These are phyloP conservation scores for Hyperoplus immaculatus DNA, from an alignment of 2,797 vertebrate genomes.

Conservation along the genomic window DNA sequence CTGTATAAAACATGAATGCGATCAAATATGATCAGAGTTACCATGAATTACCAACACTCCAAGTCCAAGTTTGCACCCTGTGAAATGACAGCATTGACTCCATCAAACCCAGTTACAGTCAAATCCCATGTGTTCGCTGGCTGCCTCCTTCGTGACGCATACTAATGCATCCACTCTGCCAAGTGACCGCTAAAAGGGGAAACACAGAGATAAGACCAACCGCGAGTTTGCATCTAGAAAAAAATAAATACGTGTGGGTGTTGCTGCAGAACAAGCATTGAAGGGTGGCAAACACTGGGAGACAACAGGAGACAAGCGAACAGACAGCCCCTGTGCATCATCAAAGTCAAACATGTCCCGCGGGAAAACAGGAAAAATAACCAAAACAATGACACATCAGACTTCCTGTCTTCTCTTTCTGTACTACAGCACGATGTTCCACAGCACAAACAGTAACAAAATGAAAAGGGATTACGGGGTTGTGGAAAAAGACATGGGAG, in stretches of 20 bases:
- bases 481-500: conserved; percentile 26
- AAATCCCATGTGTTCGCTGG: neutral
- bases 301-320: conserved; percentile 47
- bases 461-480: conserved; percentile 21
- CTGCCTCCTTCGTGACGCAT: conserved; percentile 33
- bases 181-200: conserved; percentile 7
- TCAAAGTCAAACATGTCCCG: conserved; percentile 71
- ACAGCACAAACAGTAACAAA: conserved; percentile 16
- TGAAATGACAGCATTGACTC: conserved; percentile 26
- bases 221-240: conserved; percentile 11
- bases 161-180: conserved; percentile 19
- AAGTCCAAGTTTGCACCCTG: conserved; percentile 19
- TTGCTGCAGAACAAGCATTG: conserved; percentile 38
- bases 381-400: conserved; percentile 57
- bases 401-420: conserved; percentile 30
- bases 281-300: conserved; percentile 36
- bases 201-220: conserved; percentile 22
- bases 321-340: conserved; percentile 36
- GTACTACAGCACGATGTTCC: neutral
- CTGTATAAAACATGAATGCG: conserved; percentile 14
- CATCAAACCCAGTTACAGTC: conserved; percentile 35
- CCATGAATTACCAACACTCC: conserved; percentile 19
- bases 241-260: conserved; percentile 30
- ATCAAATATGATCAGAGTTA: conserved; percentile 54
- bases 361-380: conserved; percentile 51